Percentiles rank a stretch among this genome's conserved stretches.
These are phyloP conservation scores for Meriones psammophilus DNA, from an alignment of 2,797 vertebrate genomes.

Conservation along the genomic window DNA sequence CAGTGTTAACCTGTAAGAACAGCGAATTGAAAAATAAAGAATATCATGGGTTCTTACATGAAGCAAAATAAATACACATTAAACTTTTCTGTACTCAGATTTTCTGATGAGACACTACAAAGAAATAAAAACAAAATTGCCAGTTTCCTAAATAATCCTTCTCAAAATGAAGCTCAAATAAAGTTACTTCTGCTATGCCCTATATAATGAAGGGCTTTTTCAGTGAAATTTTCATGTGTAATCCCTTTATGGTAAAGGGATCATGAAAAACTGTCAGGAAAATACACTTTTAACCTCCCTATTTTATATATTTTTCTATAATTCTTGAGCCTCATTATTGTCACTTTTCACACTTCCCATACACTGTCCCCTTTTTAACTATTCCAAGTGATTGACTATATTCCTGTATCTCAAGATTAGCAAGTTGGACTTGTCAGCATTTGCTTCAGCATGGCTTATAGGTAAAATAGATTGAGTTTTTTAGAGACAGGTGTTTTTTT, in stretches of 20 bases:
- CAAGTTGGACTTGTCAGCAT: background rate
- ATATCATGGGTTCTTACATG: background rate
- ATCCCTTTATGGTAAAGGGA: background rate
- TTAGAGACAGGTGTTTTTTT: background rate
- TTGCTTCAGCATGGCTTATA: background rate
- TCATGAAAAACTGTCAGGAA: background rate
- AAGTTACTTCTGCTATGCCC: background rate
- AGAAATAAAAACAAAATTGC: background rate
- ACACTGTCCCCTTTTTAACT: background rate
- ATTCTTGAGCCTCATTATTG: background rate
- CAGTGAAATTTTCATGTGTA: background rate
- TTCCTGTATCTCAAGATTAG: background rate
- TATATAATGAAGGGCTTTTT: background rate
- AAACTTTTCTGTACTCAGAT: background rate
- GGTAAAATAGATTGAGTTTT: background rate
- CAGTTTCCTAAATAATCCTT: background rate
- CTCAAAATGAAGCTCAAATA: background rate
- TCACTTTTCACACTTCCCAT: slow-evolving; percentile 5
- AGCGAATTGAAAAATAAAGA: background rate
- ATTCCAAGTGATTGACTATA: background rate
- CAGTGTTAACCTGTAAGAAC: slow-evolving; percentile 22
- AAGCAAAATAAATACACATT: background rate
- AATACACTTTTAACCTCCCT: background rate
- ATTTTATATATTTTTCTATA: background rate
- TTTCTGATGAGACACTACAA: background rate